These are phyloP conservation scores for Ennomos fuscantarius DNA, from an alignment of 2,888 invertebrate genomes.

Conservation along the genomic window DNA sequence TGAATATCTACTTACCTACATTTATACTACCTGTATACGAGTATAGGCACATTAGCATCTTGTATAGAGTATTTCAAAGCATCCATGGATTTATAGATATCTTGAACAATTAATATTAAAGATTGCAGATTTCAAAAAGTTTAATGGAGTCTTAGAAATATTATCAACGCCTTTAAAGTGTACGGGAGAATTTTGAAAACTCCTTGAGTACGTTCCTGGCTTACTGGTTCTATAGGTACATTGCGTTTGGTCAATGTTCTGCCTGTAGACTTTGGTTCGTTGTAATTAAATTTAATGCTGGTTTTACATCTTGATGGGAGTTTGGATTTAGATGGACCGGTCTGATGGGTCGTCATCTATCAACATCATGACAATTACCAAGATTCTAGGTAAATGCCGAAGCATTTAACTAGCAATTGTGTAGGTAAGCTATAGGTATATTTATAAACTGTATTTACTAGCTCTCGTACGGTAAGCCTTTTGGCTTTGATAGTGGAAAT, in stretches of 20 bases:
- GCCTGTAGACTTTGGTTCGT: slow-evolving; percentile 67
- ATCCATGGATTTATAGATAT: no score
- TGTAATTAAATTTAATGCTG: slow-evolving; percentile 78
- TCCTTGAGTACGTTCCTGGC: neutral
- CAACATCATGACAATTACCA: slow-evolving; percentile 43
- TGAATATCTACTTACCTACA: no score
- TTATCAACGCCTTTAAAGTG: no score
- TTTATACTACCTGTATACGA: no score
- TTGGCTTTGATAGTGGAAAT: slow-evolving; percentile 3
- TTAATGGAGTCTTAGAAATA: no score
- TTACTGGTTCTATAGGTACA: slow-evolving; percentile 34
- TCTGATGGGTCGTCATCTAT: slow-evolving; percentile 43
- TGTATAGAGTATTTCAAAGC: no score
- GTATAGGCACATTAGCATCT: no score
- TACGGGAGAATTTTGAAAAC: neutral
- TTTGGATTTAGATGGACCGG: slow-evolving; percentile 57
- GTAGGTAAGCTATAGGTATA: slow-evolving; percentile 9
- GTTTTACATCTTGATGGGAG: slow-evolving; percentile 67
- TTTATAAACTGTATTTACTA: slow-evolving; percentile 21
- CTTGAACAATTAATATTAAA: no score
- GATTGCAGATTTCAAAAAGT: no score
- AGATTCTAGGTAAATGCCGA: slow-evolving; percentile 32
- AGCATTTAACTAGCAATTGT: slow-evolving; percentile 22
- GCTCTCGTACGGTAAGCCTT: neutral
- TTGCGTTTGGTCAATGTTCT: slow-evolving; percentile 73